Evolutionary conservation across 1,140 invertebrate species (phyloP), one percentile per base, ranked within the genome.

Genomic region (Aphidius gifuensis): DNA sequence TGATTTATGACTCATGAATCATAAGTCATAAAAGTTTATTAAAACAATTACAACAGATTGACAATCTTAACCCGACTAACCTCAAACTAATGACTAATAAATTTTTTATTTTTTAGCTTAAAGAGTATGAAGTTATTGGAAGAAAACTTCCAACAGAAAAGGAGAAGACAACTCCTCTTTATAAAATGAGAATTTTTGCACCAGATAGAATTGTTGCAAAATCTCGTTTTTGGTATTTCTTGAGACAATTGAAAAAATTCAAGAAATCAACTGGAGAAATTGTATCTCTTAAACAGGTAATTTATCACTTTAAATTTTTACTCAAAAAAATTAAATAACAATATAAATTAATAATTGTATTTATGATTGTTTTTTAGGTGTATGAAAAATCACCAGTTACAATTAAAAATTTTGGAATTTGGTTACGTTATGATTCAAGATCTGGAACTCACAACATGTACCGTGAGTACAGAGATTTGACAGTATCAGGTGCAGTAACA

Each of bases 361-460:
- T 21, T 11, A 23, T 55, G 48, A 62, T 64, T 63, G 68, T 71
- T 65, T 77, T 77, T 23, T 64, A 92, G 90, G 84, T 97, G 60
- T 86, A 90, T 62, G 96, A 99, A 75, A 96, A 92, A 73, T 92
- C 91, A 47, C 94, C 97, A 8, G 83, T 90, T 5, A 93, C 92
- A 74, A 96, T 99, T 66, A 99, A 99, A 87, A 99, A 99, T 83
- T 98, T 96, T 82, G 98, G 97, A 67, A 96, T 99, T 71, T 99
- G 97, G 97, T 82, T 99, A 74, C 88, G 97, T 68, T 96, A 95
- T 77, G 96, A 99, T 75, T 99, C 97, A 1, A 86, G 98, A 60
- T 98, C 96, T 53, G 98, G 97, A 58, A 98, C 95, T 45, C 98
- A 99, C 84, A 99, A 99, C 84, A 99, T 99, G 96, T 99, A 99